phyloP scores from a whole-genome alignment of 2,113 vertebrate species.

The Rutilus rutilus region DNA sequence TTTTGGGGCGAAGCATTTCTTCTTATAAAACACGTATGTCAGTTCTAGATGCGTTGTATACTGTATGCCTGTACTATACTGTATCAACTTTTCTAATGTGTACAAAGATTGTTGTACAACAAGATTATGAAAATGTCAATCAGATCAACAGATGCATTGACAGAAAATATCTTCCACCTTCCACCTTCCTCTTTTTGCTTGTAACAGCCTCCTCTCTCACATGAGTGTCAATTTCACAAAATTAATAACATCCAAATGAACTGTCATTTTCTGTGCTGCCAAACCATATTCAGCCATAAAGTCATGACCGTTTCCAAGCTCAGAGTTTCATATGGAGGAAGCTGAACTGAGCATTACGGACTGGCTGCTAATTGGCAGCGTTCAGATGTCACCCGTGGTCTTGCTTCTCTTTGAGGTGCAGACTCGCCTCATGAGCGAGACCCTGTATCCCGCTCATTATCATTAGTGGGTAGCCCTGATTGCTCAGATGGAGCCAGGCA shows the following conservation, averaged over 20 bases:
- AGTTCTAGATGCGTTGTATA: neutral
- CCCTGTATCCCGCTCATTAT: slow-evolving; percentile 27
- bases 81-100: neutral
- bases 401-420: slow-evolving; percentile 37
- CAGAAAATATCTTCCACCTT: neutral
- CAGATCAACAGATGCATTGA: neutral
- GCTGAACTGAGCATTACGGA: neutral
- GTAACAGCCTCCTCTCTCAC: neutral
- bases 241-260: neutral
- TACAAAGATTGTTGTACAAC: neutral
- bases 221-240: neutral
- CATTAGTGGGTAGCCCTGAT: neutral
- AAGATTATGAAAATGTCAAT: neutral
- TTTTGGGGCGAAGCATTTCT: neutral
- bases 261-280: neutral
- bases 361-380: slow-evolving; percentile 19
- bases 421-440: slow-evolving; percentile 18
- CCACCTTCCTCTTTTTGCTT: neutral
- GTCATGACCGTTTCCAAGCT: neutral
- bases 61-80: neutral
- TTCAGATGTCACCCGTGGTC: slow-evolving; percentile 12
- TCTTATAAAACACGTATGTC: neutral
- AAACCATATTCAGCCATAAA: neutral
- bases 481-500: neutral
- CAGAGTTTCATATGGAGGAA: neutral